Evolutionary conservation across 2,888 invertebrate genomes (phyloP), one percentile per base, ranked within the genome.

Genomic region (Apamea epomidion): DNA sequence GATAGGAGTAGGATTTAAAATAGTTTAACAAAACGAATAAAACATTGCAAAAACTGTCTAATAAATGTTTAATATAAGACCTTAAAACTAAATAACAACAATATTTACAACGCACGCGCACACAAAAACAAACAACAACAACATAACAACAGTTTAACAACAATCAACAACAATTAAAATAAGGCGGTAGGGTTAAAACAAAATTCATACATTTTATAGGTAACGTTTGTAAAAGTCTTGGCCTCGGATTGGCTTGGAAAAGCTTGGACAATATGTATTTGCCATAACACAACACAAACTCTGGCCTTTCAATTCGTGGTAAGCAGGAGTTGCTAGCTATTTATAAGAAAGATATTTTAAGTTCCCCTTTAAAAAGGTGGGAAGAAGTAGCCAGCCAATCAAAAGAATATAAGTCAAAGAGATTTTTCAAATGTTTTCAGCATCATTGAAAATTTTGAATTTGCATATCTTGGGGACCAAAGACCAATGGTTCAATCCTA

Each of bases 41-140:
- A 82, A 67, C n/a, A n/a, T 7, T 14, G 54, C 21, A 79, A 81
- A 32, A 62, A 75, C 29, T 45, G 48, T 76, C 70, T 77, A 84
- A 81, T 81, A 69, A 71, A 68, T 71, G 64, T 92, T 91, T 92
- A 92, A 83, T 91, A 76, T 62, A 37, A 6, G 37, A 81, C 18
- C 84, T 90, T 91, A 93, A 83, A 89, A 91, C 88, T 90, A 93
- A 87, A 91, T 90, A 93, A 93, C 92, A 91, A 91, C 67, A 85
- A 78, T 93, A 92, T 91, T 91, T 91, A 92, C 92, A 92, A 87
- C 76, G 80, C 86, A 84, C 67, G 74, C 87, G 89, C 82, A 88
- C 89, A 88, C 88, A 90, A 64, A 71, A 88, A 88, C 78, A 58
- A 85, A 88, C 85, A 84, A 78, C 81, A 78, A 79, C 60, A 82